Conservation (phyloP, 2,113 vertebrate species). For the Osmerus mordax region DNA sequence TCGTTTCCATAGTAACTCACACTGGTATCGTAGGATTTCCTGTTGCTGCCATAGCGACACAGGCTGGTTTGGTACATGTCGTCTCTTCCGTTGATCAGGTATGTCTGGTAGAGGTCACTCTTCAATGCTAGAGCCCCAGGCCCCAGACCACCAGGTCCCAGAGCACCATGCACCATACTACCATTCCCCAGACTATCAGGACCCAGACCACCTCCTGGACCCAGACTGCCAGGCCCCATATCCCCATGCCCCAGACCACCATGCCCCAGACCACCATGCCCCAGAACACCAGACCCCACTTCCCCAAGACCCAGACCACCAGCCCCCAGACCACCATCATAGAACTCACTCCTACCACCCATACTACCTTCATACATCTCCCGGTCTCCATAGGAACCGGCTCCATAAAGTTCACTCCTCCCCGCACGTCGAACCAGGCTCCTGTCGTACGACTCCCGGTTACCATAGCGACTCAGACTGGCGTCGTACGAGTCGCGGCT, state of each 20-base stretch:
- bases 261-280: slow-evolving; percentile 18
- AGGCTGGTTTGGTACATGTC: slow-evolving; percentile 58
- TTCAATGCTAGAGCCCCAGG: slow-evolving; percentile 25
- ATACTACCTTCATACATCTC: slow-evolving; percentile 38
- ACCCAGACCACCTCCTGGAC: no score
- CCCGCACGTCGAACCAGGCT: background rate
- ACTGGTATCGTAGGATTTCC: slow-evolving; percentile 57
- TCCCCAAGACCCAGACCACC: background rate
- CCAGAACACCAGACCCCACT: slow-evolving; percentile 9
- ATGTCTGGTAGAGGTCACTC: slow-evolving; percentile 64
- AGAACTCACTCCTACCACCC: slow-evolving; percentile 48
- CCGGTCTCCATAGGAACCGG: background rate
- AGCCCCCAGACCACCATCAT: slow-evolving; percentile 41
- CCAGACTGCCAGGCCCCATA: no score
- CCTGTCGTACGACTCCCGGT: slow-evolving; percentile 50
- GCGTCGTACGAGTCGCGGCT: slow-evolving; percentile 49
- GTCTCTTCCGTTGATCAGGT: slow-evolving; percentile 55
- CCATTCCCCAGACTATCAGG: background rate
- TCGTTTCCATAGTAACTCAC: slow-evolving; percentile 57
- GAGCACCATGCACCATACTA: slow-evolving; percentile 30
- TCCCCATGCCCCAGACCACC: slow-evolving; percentile 3
- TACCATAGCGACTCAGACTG: slow-evolving; percentile 35
- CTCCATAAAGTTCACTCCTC: background rate
- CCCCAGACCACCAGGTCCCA: slow-evolving; percentile 25
- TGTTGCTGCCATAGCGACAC: slow-evolving; percentile 40